These are phyloP conservation scores for Sabatieria punctata DNA, from an alignment of 2,888 invertebrate species.

Conservation along the genomic window DNA sequence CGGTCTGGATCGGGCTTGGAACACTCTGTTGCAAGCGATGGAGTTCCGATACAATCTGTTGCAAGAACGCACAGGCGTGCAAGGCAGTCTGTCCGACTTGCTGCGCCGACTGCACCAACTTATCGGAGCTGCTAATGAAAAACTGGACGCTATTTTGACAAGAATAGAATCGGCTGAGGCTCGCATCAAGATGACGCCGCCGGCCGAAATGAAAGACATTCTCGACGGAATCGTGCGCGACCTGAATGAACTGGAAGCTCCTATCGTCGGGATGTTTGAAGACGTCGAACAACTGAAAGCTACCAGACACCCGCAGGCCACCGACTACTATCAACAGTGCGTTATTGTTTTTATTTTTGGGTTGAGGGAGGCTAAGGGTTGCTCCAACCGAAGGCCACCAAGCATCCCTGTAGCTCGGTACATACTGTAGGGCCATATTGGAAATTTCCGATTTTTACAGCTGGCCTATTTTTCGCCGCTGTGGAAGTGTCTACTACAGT, in stretches of 20 bases:
- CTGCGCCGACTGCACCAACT: not conserved
- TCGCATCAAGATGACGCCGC: too few relatives aligned
- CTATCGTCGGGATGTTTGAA: not conserved
- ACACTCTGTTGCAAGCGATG: conserved; percentile 18
- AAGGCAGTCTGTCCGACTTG: not conserved
- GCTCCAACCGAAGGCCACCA: not conserved
- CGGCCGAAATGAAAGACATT: not conserved
- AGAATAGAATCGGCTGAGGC: not conserved
- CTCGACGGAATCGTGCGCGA: not conserved
- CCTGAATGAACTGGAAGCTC: not conserved
- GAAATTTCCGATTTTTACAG: too few relatives aligned
- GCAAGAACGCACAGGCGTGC: not conserved
- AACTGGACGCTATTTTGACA: not conserved
- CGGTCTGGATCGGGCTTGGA: conserved; percentile 34
- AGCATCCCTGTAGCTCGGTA: too few relatives aligned
- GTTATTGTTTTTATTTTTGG: not conserved
- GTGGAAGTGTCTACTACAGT: not conserved
- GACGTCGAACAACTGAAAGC: conserved; percentile 2
- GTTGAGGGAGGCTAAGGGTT: not conserved
- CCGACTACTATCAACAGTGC: not conserved
- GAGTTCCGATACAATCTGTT: conserved; percentile 18
- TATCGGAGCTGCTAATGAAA: not conserved
- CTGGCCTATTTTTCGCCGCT: not conserved
- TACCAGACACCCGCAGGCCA: not conserved
- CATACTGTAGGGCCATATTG: not conserved